phyloP scores from a whole-genome alignment of 2,888 invertebrate species.

The Hemicrepidius hirtus region DNA sequence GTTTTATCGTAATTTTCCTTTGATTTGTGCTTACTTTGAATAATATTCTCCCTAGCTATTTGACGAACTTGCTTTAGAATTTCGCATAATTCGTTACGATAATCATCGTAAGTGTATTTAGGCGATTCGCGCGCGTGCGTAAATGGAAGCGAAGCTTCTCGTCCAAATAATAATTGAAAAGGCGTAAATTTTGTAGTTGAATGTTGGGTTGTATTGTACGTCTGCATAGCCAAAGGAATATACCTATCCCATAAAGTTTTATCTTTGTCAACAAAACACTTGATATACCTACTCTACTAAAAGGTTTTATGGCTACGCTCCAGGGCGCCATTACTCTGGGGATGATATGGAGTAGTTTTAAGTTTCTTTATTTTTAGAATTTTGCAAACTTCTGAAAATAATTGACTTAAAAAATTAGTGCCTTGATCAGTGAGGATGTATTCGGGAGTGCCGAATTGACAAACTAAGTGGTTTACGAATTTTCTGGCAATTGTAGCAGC shows the following conservation, averaged over 20 bases:
- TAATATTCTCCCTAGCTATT: background rate
- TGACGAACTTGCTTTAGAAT: background rate
- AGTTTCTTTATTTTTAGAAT: background rate
- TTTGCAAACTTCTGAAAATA: background rate
- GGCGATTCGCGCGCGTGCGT: background rate
- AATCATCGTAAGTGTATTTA: constrained; percentile 5
- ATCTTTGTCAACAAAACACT: constrained; percentile 60
- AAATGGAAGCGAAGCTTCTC: background rate
- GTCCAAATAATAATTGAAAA: background rate
- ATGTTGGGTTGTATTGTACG: background rate
- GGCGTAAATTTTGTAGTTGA: background rate
- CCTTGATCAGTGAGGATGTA: constrained; percentile 2
- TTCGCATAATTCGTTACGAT: background rate
- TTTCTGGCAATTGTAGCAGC: constrained; percentile 57
- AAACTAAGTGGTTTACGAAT: constrained; percentile 56
- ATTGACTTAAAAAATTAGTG: background rate
- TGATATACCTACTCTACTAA: constrained; percentile 62
- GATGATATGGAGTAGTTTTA: constrained; percentile 59
- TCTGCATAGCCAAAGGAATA: constrained; percentile 43
- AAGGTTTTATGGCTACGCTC: constrained; percentile 63
- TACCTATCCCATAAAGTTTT: constrained; percentile 63
- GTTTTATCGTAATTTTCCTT: background rate
- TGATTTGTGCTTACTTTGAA: background rate
- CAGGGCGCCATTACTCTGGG: constrained; percentile 61
- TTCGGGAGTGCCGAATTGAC: constrained; percentile 56